phyloP scores from a whole-genome alignment of 2,888 invertebrate species.

The Tridacna crocea region DNA sequence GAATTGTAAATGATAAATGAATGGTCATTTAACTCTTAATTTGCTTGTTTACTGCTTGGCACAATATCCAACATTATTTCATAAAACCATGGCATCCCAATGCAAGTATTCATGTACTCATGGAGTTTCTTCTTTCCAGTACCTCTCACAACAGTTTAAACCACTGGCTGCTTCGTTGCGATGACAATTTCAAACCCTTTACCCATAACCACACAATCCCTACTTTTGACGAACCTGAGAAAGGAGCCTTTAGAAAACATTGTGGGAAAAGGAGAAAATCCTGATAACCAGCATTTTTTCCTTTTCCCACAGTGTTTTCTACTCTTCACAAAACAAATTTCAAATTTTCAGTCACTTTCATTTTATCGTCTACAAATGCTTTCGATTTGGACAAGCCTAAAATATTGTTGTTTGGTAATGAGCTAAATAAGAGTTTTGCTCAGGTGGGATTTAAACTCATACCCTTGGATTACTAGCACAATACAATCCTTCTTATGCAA shows the following conservation, averaged over 20 bases:
- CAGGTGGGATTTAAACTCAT: no score
- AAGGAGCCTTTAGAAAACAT: background rate
- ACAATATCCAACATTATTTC: background rate
- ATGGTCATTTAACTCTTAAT: background rate
- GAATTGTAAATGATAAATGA: slow-evolving; percentile 34
- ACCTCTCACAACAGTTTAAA: background rate
- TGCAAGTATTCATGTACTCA: background rate
- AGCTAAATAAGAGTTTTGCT: no score
- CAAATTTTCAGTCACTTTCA: no score
- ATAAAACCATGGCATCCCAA: background rate
- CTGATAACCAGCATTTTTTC: background rate
- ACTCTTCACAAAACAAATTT: no score
- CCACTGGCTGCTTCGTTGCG: background rate
- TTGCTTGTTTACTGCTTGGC: background rate
- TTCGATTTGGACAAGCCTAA: no score
- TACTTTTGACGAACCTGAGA: no score
- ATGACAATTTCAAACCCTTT: background rate
- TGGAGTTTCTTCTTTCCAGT: background rate
- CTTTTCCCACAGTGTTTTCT: background rate
- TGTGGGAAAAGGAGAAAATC: background rate
- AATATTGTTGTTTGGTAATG: no score
- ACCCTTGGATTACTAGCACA: no score
- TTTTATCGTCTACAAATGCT: no score
- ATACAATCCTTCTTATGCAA: no score
- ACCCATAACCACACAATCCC: no score